phyloP scores from a whole-genome alignment of 1,140 invertebrate genomes.

The Leptopilina clavipes region DNA sequence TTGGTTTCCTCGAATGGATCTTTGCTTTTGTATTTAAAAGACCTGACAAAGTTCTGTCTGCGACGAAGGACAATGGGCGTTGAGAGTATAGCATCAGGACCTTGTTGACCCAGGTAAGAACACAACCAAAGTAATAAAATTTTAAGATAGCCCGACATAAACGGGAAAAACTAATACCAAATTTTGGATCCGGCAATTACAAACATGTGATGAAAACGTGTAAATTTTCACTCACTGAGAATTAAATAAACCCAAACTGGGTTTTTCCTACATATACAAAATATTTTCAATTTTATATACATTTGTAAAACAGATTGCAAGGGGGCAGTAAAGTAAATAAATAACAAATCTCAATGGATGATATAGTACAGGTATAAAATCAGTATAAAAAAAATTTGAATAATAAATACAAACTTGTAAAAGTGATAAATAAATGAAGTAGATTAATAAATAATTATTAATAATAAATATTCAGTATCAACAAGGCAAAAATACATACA shows the following conservation, averaged over 20 bases:
- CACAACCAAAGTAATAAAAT: slow-evolving; percentile 4
- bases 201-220: slow-evolving; percentile 13
- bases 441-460: no score
- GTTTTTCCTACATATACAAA: no score
- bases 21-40: slow-evolving; percentile 8
- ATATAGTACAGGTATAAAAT: no score
- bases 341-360: no score
- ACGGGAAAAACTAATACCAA: not conserved
- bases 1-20: not conserved
- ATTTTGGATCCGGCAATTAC: not conserved
- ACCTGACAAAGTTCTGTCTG: slow-evolving; percentile 1
- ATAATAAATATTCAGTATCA: no score
- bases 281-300: no score
- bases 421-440: no score
- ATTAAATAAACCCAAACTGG: not conserved
- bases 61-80: not conserved
- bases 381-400: no score
- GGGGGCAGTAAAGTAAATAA: no score
- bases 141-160: not conserved
- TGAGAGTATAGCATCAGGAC: not conserved
- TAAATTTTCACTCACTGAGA: not conserved
- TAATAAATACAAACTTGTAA: no score
- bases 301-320: no score
- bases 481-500: no score
- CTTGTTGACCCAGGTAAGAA: not conserved